Conservation (phyloP, 2,113 vertebrate genomes). For the Bungarus multicinctus region DNA sequence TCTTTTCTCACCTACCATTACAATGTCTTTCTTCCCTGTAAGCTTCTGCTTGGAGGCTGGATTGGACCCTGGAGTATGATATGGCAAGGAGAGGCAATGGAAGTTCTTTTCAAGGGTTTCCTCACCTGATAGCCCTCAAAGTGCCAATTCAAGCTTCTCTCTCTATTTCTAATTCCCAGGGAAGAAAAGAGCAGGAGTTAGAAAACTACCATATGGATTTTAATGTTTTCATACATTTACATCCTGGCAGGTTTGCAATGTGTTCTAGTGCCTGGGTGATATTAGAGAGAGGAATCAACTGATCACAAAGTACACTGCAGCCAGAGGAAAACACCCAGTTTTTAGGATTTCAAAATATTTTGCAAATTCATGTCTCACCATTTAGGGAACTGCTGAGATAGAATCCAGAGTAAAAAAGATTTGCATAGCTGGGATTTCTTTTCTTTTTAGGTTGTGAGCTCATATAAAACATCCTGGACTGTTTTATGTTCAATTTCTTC, state of each 20-base stretch:
- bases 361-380: neutral
- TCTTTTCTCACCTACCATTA: neutral
- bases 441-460: neutral
- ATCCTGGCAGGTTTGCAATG: neutral
- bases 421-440: neutral
- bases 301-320: neutral
- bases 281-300: neutral
- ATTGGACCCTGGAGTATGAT: neutral
- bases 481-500: neutral
- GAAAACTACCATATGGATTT: neutral
- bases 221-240: neutral
- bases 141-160: neutral
- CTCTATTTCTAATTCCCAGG: neutral
- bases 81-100: neutral
- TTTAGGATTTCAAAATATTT: neutral
- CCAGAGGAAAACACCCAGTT: neutral
- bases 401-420: neutral
- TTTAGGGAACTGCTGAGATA: neutral
- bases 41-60: neutral
- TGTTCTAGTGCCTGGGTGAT: neutral
- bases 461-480: neutral
- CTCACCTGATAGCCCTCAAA: neutral
- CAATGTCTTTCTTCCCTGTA: neutral
- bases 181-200: no score
- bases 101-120: neutral